A percentile compares a stretch with the other conserved stretches of the same genome.
Conservation (phyloP, 2,113 vertebrate genomes). For the Rhineura floridana region DNA sequence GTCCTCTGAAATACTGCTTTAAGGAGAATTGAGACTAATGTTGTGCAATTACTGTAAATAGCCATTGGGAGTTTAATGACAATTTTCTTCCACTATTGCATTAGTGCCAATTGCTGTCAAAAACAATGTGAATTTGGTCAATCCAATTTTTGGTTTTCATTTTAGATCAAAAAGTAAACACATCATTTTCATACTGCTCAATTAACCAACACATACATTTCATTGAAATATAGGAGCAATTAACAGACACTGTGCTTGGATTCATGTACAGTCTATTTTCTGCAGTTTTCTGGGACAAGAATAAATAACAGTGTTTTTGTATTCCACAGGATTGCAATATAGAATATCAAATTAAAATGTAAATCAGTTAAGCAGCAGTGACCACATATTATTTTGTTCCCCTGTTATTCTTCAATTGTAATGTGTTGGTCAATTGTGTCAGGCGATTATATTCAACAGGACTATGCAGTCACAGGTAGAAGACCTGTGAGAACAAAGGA, state of each 20-base stretch:
- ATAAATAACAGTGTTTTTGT: too few relatives aligned
- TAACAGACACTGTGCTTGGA: neutral
- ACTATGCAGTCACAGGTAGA: too few relatives aligned
- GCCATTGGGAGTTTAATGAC: neutral
- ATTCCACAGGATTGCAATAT: too few relatives aligned
- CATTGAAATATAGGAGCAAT: neutral
- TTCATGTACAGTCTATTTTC: neutral
- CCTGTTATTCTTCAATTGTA: too few relatives aligned
- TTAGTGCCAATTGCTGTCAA: neutral
- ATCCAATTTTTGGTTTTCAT: neutral
- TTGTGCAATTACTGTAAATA: conserved; percentile 28
- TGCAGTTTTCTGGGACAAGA: neutral
- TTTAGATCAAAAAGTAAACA: conserved; percentile 21
- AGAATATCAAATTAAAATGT: too few relatives aligned
- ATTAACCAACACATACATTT: neutral
- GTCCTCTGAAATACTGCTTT: conserved; percentile 30
- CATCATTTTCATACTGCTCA: neutral
- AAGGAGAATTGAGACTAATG: conserved; percentile 45
- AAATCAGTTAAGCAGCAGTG: too few relatives aligned
- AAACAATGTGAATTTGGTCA: conserved; percentile 23
- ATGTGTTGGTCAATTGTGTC: too few relatives aligned
- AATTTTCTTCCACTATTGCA: neutral
- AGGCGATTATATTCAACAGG: too few relatives aligned
- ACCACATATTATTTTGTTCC: too few relatives aligned
- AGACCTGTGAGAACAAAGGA: too few relatives aligned